Evolutionary conservation across 2,797 vertebrate genomes (phyloP), one percentile per base, ranked within the genome.

Genomic region (Enteromius radiatus): DNA sequence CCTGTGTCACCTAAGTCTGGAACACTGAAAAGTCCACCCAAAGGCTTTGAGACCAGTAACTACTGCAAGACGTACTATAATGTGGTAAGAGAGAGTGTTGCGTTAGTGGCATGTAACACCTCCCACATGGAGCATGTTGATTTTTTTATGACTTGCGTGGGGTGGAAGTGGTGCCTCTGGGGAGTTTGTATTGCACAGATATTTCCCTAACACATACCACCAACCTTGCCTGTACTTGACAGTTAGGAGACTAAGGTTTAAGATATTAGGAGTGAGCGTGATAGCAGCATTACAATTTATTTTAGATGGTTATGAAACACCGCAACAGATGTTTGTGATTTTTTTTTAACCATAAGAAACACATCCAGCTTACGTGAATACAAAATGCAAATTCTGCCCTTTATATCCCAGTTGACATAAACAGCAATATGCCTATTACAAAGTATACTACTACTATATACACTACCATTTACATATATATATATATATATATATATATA

Each of bases 31-130:
- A 99, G 97, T 88, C 97, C 97, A 3, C 97, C 97, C 23, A 99
- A 98, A 95, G 97, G 96, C 76, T 96, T 97, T 26, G 98, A 99
- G 89, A 96, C 96, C 0, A 94, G 96, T 87, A 95, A 96, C 82
- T 97, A 97, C 90, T 99, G 96, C 94, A 99, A 98, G 95, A 97
- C 97, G 2, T 99, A 99, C 91, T 99, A 99, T 81, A 99, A 98
- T 84, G 90, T 99, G 97, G 98, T 99, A 88, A 96, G 96, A 85
- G 52, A 41, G 38, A 17, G 14, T 38, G 19, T 28, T 36, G 45
- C 36, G 0, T 33, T 59, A 12, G 21, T 69, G 38, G 4, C 3
- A 68, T 61, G 28, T 63, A 65, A 52, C 43, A 11, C 63, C 45
- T 49, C n/a, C 56, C 54, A 47, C n/a, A 7, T 80, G 65, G 23